Evolutionary conservation across 2,113 vertebrate species (phyloP).

Genomic region (Acanthisitta chloris): DNA sequence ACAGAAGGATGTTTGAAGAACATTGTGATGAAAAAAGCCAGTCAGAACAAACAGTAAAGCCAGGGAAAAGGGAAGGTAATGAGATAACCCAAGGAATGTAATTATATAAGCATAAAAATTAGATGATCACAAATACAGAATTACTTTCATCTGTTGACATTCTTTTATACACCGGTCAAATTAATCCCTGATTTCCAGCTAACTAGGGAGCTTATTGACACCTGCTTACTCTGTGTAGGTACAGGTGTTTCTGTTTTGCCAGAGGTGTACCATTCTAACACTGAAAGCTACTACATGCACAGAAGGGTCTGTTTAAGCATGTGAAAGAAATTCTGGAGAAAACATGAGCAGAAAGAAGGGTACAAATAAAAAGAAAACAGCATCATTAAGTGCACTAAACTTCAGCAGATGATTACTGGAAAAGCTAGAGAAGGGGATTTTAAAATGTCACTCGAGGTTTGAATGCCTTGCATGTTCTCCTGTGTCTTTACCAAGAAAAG

Average conservation of each 20-base stretch:
- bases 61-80: neutral
- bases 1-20: neutral
- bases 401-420: neutral
- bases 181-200: neutral
- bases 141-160: neutral
- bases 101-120: neutral
- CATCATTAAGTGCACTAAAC: neutral
- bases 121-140: neutral
- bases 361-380: neutral
- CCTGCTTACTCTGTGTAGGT: neutral
- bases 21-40: neutral
- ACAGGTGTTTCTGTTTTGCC: neutral
- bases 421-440: neutral
- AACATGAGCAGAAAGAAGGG: neutral
- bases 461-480: fast-evolving
- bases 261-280: neutral
- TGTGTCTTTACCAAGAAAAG: neutral
- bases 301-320: neutral
- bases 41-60: neutral
- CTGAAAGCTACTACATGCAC: neutral
- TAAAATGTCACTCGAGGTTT: neutral
- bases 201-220: neutral
- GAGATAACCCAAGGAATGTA: neutral
- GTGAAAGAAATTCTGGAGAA: neutral
- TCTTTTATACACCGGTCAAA: neutral